Evolutionary conservation across 2,888 invertebrate genomes (phyloP), one percentile per base, ranked within the genome.

Genomic region (Eristalis intricaria): DNA sequence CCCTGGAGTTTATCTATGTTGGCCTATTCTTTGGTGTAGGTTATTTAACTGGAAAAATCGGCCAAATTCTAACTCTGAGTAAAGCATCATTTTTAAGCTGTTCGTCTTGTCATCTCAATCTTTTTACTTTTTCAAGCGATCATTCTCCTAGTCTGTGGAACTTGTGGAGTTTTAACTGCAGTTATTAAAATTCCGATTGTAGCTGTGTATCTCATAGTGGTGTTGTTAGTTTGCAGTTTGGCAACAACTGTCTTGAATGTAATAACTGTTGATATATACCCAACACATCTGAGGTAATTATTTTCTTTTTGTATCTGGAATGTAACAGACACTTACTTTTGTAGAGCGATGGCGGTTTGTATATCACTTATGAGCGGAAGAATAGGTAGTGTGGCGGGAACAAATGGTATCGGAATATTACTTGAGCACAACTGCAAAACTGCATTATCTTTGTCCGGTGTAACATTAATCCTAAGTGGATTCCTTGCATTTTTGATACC

Each of bases 1-100:
- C 89, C 1, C 86, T 91, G 66, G 92, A 92, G 89, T 7, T 90
- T 0, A 89, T 91, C 32, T 91, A 90, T 79, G 89, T 91, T 0
- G 13, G 66, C 0, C 89, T 89, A 0, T 89, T 90, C 66, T 76
- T 89, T 10, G 26, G 89, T 2, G 90, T 90, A 29, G 90, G 90
- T 10, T 84, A 90, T n/a, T 84, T 90, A 4, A 90, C 90, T 1
- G 90, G 89, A 61, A 74, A 86, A 58, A 69, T 89, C 13, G 90
- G 90, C 26, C 90, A 90, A 64, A 64, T 90, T 13, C 83, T 81
- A 11, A 90, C 90, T 61, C 68, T 90, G 15, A 84, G 90, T 89
- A 78, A 89, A 88, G 13, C 26, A 60, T 1, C 7, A 19, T 19
- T 19, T 50, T 4, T 7, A n/a, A 19, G 1, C n/a, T 43, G 8